Evolutionary conservation across 2,113 vertebrate species (phyloP), one percentile per base, ranked within the genome.

Genomic region (Myxocyprinus asiaticus): DNA sequence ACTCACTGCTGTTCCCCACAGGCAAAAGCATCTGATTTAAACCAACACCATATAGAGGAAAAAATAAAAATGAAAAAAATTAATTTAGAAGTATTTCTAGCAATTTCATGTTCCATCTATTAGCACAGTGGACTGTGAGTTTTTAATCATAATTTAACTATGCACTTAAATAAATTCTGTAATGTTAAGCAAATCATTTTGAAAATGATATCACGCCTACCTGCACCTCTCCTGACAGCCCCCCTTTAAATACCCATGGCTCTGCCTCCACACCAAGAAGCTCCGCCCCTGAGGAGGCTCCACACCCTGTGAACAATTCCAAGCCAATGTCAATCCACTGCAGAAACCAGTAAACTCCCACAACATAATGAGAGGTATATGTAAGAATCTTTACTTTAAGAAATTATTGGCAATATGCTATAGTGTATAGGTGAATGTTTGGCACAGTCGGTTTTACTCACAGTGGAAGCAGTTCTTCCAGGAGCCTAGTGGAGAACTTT

Each of bases 381-480:
- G 10, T 55, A 14, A 11, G 11, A 55, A 55, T 55, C 11, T 55
- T 14, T n/a, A n/a, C n/a, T n/a, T n/a, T n/a, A n/a, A n/a, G n/a
- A n/a, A n/a, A n/a, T n/a, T n/a, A n/a, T n/a, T n/a, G n/a, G n/a
- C n/a, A n/a, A n/a, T n/a, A n/a, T n/a, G n/a, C n/a, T n/a, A n/a
- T n/a, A n/a, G n/a, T n/a, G 53, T 56, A 4, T 56, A 2, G 22
- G n/a, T n/a, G 2, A n/a, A n/a, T 53, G n/a, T n/a, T n/a, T n/a
- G n/a, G n/a, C n/a, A n/a, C n/a, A n/a, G 6, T 43, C 9, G 22
- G 12, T 12, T 65, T 0, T 88, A 92, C 95, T 94, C 86, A 96
- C 95, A 95, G 79, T 94, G 93, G 76, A 96, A 94, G 86, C 94
- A 96, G 92, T 91, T 94, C 81, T 85, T 94, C 94, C 95, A 95